phyloP scores from a whole-genome alignment of 2,113 vertebrate genomes.

The Trematomus loennbergii region DNA sequence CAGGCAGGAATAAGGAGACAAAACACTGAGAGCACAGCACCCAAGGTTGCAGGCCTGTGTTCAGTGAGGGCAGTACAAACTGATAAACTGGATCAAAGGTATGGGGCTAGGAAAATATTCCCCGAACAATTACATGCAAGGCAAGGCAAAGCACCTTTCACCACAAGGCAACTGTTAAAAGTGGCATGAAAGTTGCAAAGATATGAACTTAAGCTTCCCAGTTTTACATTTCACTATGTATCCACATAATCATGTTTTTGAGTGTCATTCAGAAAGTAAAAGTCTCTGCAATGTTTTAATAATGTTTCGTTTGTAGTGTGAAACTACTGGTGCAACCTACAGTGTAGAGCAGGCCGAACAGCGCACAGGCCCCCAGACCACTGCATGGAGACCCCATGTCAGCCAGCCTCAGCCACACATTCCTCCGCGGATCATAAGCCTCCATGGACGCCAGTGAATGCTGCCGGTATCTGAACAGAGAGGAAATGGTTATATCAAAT shows the following conservation, averaged over 20 bases:
- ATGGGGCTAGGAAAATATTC: too few species aligned
- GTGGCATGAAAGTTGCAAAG: not conserved
- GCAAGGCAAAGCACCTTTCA: too few species aligned
- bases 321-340: constrained; percentile 52
- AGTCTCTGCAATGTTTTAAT: not conserved
- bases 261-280: not conserved
- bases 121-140: too few species aligned
- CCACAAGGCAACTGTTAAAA: too few species aligned
- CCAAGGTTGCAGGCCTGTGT: too few species aligned
- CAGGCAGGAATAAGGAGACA: too few species aligned
- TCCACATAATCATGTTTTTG: not conserved
- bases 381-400: constrained; percentile 83
- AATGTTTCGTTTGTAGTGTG: not conserved
- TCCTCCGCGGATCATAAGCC: constrained; percentile 81
- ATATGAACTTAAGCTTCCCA: not conserved
- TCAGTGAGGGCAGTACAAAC: too few species aligned
- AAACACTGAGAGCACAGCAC: too few species aligned
- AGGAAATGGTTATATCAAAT: not conserved
- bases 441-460: constrained; percentile 82
- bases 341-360: constrained; percentile 86
- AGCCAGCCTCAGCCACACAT: constrained; percentile 81
- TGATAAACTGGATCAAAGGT: too few species aligned
- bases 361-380: constrained; percentile 84
- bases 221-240: not conserved
- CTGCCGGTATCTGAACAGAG: constrained; percentile 77